Evolutionary conservation across 2,113 vertebrate species (phyloP), one percentile per base, ranked within the genome.

Genomic region (Abramis brama): DNA sequence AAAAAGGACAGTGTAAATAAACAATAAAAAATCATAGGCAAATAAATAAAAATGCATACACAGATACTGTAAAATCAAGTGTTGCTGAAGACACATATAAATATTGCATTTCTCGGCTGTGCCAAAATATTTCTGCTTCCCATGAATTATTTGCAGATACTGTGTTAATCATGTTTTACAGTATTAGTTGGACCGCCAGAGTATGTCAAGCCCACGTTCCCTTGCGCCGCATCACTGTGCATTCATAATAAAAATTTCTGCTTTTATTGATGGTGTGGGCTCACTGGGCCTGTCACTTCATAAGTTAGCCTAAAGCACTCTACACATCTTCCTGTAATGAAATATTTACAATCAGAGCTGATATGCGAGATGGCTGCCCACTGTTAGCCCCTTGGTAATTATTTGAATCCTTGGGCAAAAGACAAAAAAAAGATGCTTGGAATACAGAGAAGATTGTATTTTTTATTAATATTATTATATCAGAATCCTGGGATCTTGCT

Each of bases 301-400:
- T 15, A 27, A 82, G 39, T 83, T 79, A 39, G 47, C 79, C 79
- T 64, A 74, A 88, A 88, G 84, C 77, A 75, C 75, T 83, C 43
- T 60, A 45, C 27, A 43, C 43, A 30, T 76, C 59, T 70, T 83
- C 25, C 71, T 75, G 83, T 79, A 64, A 83, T 89, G 25, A 89
- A 89, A 79, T 89, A 89, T 87, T 89, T 62, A 89, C 86, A 71
- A 59, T 85, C 33, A 33, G 25, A 77, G 52, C 47, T 36, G 25
- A 79, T 79, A 39, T 79, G 83, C n/a, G 75, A 82, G 70, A 68
- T 85, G 82, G 23, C 50, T 74, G 60, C 43, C 57, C 62, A 75
- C 59, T 73, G 55, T 59, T 43, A 11, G 47, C 73, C 50, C 57
- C 68, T 39, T 76, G 71, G 36, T 86, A 86, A 78, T 86, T 76